A percentile compares a stretch with the other conserved stretches of the same genome.
Evolutionary conservation across 2,888 invertebrate species (phyloP).

Genomic region (Xanthostigma xanthostigma): DNA sequence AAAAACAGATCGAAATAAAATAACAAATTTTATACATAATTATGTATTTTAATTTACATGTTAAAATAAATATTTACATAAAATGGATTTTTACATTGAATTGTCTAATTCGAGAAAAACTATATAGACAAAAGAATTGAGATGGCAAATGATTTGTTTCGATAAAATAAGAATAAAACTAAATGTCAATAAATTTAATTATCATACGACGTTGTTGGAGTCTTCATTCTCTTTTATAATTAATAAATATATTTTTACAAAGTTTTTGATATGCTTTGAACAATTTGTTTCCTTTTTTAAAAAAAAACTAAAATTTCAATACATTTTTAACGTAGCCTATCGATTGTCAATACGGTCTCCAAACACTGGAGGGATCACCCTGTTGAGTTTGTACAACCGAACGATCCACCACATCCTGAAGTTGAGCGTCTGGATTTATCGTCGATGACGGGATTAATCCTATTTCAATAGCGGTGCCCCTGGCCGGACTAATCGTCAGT

Average conservation of each 20-base stretch:
- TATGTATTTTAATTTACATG: too few relatives aligned
- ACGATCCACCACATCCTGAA: constrained; percentile 14
- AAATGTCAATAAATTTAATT: too few relatives aligned
- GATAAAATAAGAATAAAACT: too few relatives aligned
- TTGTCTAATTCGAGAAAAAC: too few relatives aligned
- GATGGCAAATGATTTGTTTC: too few relatives aligned
- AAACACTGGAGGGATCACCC: constrained; percentile 39
- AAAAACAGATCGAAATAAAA: too few relatives aligned
- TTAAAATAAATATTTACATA: too few relatives aligned
- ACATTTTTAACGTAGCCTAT: background rate
- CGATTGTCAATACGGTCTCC: constrained; percentile 55
- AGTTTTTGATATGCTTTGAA: background rate
- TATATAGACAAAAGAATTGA: too few relatives aligned
- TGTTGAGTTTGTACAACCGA: background rate
- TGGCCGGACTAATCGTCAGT: constrained; percentile 45
- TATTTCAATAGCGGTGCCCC: constrained; percentile 36
- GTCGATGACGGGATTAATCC: constrained; percentile 27
- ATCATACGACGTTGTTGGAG: background rate
- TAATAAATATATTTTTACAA: background rate
- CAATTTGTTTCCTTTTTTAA: background rate
- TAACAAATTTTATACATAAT: too few relatives aligned
- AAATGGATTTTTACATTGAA: too few relatives aligned
- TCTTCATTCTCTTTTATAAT: background rate
- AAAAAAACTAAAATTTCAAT: background rate
- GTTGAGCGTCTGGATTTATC: constrained; percentile 19